A percentile compares a stretch with the other conserved stretches of the same genome.
Evolutionary conservation across 2,113 vertebrate species (phyloP).

Genomic region (Casuarius casuarius): DNA sequence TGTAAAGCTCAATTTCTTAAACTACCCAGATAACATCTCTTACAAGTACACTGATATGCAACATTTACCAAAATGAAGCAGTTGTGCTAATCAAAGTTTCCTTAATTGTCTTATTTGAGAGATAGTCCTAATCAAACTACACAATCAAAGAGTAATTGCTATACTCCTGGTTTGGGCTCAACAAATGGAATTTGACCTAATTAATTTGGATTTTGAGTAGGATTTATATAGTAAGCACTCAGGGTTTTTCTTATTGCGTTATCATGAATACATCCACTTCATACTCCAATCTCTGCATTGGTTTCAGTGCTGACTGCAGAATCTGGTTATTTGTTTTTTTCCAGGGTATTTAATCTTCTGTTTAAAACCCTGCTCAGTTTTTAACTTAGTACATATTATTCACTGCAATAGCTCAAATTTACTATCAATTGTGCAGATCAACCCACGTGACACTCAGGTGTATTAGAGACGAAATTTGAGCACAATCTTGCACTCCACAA

Average conservation of each 20-base stretch:
- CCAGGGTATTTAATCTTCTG: not conserved
- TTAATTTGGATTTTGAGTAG: not conserved
- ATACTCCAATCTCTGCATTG: not conserved
- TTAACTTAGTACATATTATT: not conserved
- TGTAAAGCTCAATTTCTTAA: conserved; percentile 12
- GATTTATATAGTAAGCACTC: not conserved
- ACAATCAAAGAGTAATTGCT: not conserved
- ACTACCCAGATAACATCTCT: not conserved
- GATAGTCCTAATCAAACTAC: not conserved
- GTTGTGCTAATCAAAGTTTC: not conserved
- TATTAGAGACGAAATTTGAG: not conserved
- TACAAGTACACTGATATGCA: not conserved
- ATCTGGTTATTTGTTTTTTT: not conserved
- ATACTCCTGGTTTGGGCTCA: not conserved
- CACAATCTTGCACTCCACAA: not conserved
- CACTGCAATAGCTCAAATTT: not conserved
- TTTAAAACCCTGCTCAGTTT: not conserved
- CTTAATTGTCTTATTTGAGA: not conserved
- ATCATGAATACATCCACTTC: not conserved
- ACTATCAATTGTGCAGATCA: not conserved
- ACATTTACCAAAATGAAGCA: not conserved
- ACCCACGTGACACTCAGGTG: not conserved
- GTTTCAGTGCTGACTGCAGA: not conserved
- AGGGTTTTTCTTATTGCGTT: not conserved
- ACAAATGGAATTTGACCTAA: not conserved